Evolutionary conservation across 2,797 vertebrate species (phyloP).

Genomic region (Danio tinwini): DNA sequence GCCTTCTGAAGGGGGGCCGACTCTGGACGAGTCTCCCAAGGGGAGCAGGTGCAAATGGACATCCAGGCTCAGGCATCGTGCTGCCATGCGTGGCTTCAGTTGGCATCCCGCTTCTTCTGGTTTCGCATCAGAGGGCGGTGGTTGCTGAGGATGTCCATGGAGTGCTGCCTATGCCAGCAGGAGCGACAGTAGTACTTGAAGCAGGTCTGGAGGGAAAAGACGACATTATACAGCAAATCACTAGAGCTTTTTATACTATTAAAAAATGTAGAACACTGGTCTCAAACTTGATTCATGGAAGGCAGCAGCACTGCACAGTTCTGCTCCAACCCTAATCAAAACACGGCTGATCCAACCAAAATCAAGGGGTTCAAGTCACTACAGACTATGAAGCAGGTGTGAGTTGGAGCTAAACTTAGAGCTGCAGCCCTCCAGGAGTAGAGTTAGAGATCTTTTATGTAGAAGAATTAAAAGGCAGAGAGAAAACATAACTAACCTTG

Average conservation of each 20-base stretch:
- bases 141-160: slow-evolving; percentile 94
- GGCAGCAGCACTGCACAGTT: too few relatives aligned
- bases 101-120: slow-evolving; percentile 96
- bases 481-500: slow-evolving; percentile 78
- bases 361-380: too few relatives aligned
- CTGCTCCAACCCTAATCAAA: too few relatives aligned
- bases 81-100: slow-evolving; percentile 77
- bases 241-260: background rate
- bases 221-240: background rate
- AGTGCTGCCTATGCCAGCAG: slow-evolving; percentile 99
- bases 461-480: too few relatives aligned
- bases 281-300: background rate
- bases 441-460: too few relatives aligned
- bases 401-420: too few relatives aligned
- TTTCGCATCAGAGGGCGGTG: slow-evolving; percentile 98
- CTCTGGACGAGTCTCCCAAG: slow-evolving; percentile 78
- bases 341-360: too few relatives aligned
- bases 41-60: slow-evolving; percentile 62
- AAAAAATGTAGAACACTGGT: background rate
- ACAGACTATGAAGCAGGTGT: too few relatives aligned
- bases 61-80: slow-evolving; percentile 64
- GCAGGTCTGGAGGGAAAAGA: slow-evolving; percentile 84
- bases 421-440: too few relatives aligned
- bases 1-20: slow-evolving; percentile 73
- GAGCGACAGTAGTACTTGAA: slow-evolving; percentile 99